These are phyloP conservation scores for Phylloscopus trochiloides DNA, from an alignment of 2,113 vertebrate genomes.

Conservation along the genomic window DNA sequence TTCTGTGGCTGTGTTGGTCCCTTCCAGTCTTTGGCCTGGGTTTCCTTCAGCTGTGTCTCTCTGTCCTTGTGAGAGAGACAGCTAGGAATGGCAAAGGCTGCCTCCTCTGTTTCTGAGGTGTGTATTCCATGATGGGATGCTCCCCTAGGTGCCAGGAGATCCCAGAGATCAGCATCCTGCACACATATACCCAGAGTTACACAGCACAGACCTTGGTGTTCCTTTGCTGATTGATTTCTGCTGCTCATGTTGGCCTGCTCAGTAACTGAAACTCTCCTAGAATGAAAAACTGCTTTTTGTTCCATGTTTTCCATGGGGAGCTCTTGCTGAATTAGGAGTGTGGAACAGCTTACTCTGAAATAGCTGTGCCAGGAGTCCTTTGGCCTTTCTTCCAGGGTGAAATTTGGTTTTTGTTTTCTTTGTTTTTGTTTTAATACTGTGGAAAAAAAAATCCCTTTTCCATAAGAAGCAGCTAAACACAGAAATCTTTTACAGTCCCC, in stretches of 20 bases:
- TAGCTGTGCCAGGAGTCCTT: neutral
- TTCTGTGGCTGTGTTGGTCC: neutral
- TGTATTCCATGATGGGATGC: neutral
- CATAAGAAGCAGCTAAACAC: neutral
- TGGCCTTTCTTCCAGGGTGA: neutral
- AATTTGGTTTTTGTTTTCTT: neutral
- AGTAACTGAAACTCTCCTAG: neutral
- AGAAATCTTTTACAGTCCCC: neutral
- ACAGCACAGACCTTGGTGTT: neutral
- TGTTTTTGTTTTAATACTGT: constrained; percentile 9
- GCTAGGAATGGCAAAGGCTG: neutral
- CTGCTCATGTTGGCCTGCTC: neutral
- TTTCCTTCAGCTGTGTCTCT: neutral
- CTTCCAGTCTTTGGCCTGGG: neutral
- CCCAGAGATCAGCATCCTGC: neutral
- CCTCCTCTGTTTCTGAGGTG: neutral
- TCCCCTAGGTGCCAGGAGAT: neutral
- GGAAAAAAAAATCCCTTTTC: constrained; percentile 25
- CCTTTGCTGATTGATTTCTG: neutral
- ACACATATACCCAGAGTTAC: neutral
- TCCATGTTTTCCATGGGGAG: neutral
- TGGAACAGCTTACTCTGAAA: neutral
- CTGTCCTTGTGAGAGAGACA: neutral
- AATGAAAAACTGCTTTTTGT: neutral
- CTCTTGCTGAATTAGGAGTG: neutral